Evolutionary conservation across 1,140 invertebrate species (phyloP).

Genomic region (Hetaerina americana): DNA sequence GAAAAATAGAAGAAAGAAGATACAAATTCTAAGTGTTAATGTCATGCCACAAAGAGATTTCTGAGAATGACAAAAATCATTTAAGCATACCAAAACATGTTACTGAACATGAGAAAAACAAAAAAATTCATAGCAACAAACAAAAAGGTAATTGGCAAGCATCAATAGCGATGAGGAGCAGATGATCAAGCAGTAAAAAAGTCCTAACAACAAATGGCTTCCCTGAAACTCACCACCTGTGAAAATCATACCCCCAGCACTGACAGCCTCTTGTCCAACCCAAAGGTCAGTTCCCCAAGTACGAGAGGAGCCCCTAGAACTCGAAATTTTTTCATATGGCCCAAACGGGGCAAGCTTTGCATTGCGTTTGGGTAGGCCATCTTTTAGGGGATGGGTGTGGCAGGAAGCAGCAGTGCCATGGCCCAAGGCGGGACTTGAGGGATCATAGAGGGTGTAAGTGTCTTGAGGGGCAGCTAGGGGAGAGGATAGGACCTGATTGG

Average conservation of each 20-base stretch:
- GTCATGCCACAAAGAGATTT: background rate
- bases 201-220: background rate
- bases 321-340: background rate
- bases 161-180: background rate
- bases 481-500: slow-evolving; percentile 33
- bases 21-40: background rate
- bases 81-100: background rate
- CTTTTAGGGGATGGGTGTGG: background rate
- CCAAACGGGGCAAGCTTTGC: background rate
- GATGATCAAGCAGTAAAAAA: background rate
- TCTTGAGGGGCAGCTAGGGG: slow-evolving; percentile 17
- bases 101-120: too few relatives aligned
- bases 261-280: background rate
- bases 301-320: background rate
- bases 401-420: background rate
- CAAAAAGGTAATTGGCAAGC: background rate
- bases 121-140: background rate
- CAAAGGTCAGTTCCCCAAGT: background rate
- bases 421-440: background rate
- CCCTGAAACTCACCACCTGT: background rate
- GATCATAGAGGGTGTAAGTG: background rate
- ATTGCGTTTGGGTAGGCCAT: background rate
- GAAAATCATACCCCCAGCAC: background rate
- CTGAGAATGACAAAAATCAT: background rate
- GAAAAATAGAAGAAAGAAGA: background rate